phyloP scores from a whole-genome alignment of 2,113 vertebrate species.

The Cyphomyrus discorhynchus region DNA sequence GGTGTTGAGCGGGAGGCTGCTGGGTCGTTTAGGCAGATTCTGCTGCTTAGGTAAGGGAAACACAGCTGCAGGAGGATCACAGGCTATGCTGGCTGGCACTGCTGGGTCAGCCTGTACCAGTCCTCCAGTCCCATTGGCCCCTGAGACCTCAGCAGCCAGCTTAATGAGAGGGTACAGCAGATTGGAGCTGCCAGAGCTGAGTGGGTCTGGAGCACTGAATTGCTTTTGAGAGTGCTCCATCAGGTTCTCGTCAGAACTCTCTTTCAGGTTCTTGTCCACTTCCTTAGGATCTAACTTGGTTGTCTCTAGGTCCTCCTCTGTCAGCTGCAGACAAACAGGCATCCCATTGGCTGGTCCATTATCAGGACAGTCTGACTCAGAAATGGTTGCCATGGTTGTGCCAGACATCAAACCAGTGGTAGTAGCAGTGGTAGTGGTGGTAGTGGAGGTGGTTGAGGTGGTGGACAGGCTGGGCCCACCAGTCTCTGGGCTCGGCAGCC shows the following conservation, averaged over 20 bases:
- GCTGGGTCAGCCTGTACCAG: slow-evolving; percentile 70
- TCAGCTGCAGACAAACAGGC: slow-evolving; percentile 90
- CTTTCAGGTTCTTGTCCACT: slow-evolving; percentile 97
- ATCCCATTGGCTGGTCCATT: slow-evolving; percentile 62
- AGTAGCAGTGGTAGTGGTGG: slow-evolving; percentile 75
- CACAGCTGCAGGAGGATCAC: slow-evolving; percentile 68
- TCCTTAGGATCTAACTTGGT: slow-evolving; percentile 97
- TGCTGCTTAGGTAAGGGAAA: slow-evolving; percentile 98
- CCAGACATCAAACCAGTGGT: slow-evolving; percentile 86
- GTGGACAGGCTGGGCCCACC: slow-evolving; percentile 80
- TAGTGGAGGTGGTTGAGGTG: slow-evolving; percentile 51
- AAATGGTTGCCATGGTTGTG: slow-evolving; percentile 83
- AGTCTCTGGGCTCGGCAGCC: slow-evolving; percentile 89
- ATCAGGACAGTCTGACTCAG: slow-evolving; percentile 72
- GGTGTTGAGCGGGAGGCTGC: slow-evolving; percentile 85
- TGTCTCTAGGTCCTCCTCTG: slow-evolving; percentile 94
- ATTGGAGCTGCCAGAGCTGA: slow-evolving; percentile 88
- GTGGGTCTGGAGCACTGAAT: slow-evolving; percentile 89
- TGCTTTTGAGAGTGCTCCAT: slow-evolving; percentile 98
- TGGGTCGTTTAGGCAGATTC: slow-evolving; percentile 95
- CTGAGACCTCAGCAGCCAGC: slow-evolving; percentile 82
- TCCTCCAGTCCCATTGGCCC: slow-evolving; percentile 36
- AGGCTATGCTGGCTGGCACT: slow-evolving; percentile 27
- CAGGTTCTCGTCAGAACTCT: slow-evolving; percentile 97
- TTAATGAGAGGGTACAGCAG: slow-evolving; percentile 95